A percentile compares a stretch with the other conserved stretches of the same genome.
phyloP scores from a whole-genome alignment of 2,113 vertebrate genomes.

The Orthonyx spaldingii region DNA sequence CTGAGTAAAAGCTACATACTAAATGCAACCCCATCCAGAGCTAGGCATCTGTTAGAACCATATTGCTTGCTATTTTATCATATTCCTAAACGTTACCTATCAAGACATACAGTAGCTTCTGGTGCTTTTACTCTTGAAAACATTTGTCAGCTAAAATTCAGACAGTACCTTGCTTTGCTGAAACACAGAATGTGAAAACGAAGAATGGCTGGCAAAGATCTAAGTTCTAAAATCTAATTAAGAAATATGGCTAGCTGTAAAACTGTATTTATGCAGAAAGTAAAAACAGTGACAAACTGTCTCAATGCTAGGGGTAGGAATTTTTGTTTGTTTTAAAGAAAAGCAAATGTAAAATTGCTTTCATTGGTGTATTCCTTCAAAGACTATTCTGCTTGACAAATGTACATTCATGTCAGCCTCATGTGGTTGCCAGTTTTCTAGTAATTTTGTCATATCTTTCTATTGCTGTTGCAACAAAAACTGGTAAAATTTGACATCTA shows the following conservation, averaged over 20 bases:
- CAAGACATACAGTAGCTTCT: neutral
- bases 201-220: neutral
- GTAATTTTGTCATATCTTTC: neutral
- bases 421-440: neutral
- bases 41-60: neutral
- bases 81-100: neutral
- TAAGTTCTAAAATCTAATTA: neutral
- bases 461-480: neutral
- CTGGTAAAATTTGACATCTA: neutral
- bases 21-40: neutral
- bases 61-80: neutral
- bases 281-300: neutral
- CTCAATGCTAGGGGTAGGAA: neutral
- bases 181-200: neutral
- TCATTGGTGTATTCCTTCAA: neutral
- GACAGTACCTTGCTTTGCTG: neutral
- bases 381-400: neutral
- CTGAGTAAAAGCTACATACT: neutral
- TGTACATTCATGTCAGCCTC: neutral
- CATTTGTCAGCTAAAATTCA: neutral
- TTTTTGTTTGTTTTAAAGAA: neutral
- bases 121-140: neutral
- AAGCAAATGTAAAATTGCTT: neutral
- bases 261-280: neutral
- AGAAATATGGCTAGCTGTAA: neutral